Percentiles rank a stretch among this genome's conserved stretches.
Evolutionary conservation across 1,140 invertebrate species (phyloP).

Genomic region (Odontomachus brunneus): DNA sequence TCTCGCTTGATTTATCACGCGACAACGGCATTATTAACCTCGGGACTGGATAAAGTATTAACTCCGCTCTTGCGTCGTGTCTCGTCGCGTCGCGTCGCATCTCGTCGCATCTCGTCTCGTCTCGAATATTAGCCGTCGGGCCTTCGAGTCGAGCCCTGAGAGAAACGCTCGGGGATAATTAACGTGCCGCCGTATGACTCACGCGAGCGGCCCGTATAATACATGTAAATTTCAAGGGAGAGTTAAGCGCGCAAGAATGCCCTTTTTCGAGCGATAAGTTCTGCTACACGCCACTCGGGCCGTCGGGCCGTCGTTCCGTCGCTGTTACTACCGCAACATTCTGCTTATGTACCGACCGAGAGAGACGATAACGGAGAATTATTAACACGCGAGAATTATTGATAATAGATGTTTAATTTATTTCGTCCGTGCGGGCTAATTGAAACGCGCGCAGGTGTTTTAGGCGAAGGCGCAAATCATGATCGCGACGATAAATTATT

Average conservation of each 20-base stretch:
- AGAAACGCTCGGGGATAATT: conserved; percentile 33
- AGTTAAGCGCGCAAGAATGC: conserved; percentile 7
- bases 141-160: not conserved
- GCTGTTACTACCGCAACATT: conserved; percentile 33
- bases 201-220: conserved; percentile 23
- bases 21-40: conserved; percentile 62
- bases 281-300: not conserved
- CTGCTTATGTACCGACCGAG: not conserved
- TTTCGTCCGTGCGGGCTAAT: conserved; percentile 19
- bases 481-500: conserved; percentile 16
- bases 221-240: conserved; percentile 43
- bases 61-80: not conserved
- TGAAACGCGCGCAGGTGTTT: not conserved
- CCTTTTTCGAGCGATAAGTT: conserved; percentile 35
- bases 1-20: conserved; percentile 64
- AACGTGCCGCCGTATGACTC: conserved; percentile 6
- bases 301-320: not conserved
- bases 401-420: conserved; percentile 33
- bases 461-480: not conserved
- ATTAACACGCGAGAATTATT: not conserved
- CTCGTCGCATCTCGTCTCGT: conserved; percentile 50
- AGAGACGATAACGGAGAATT: conserved; percentile 27
- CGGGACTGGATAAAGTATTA: conserved; percentile 42
- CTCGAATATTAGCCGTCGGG: conserved; percentile 32
- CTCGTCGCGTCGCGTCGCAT: not conserved